These are phyloP conservation scores for Phocides pigmalion DNA, from an alignment of 1,140 invertebrate genomes.

Conservation along the genomic window DNA sequence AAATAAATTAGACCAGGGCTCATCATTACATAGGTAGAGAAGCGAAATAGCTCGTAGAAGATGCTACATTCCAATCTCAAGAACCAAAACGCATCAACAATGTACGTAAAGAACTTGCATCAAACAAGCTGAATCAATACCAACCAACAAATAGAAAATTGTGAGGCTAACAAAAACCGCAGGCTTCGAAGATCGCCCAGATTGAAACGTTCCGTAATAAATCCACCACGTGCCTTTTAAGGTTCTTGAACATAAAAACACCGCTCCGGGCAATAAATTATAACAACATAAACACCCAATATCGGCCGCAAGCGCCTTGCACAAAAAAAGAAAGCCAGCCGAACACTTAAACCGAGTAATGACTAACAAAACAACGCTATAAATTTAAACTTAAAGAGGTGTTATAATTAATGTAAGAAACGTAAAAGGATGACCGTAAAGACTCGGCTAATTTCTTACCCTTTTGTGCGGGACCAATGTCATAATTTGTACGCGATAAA, in stretches of 20 bases:
- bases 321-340: constrained; percentile 39
- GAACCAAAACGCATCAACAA: background rate
- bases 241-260: constrained; percentile 66
- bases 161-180: constrained; percentile 47
- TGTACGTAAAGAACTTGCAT: background rate
- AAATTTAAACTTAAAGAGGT: constrained; percentile 81
- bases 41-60: too few species aligned
- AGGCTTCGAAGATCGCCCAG: constrained; percentile 61
- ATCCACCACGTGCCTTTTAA: constrained; percentile 71
- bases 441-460: constrained; percentile 58
- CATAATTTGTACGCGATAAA: constrained; percentile 65
- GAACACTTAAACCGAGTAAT: constrained; percentile 65
- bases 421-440: constrained; percentile 66
- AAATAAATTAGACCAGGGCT: too few species aligned
- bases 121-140: constrained; percentile 29
- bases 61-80: background rate
- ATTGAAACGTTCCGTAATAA: constrained; percentile 74
- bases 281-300: constrained; percentile 73
- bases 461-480: constrained; percentile 61
- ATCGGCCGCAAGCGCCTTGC: constrained; percentile 49
- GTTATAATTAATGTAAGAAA: constrained; percentile 78
- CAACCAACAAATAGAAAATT: constrained; percentile 56
- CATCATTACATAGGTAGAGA: too few species aligned
- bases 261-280: constrained; percentile 73
- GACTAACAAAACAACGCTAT: constrained; percentile 73